Base-by-base conservation (phyloP, 2,888 invertebrate genomes). In the Tetragonisca angustula region DNA sequence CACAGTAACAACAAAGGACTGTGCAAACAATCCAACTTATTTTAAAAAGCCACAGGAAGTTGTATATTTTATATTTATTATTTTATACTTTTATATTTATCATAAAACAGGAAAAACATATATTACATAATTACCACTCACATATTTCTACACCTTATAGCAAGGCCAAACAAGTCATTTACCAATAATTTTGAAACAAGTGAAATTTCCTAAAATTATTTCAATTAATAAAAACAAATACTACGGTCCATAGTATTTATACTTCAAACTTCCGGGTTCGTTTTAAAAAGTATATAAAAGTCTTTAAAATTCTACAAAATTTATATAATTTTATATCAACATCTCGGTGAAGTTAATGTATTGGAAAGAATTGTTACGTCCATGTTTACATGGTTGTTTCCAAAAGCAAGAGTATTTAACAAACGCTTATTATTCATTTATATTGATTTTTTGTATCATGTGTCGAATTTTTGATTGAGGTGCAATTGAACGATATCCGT, bases 381-480 rank as follows among this genome's bases (percentile, higher is more conserved):
- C 54, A 24, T 83, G 79, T 85, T 86, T 87, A 86, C 76, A 83
- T 56, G 79, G 70, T 56, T 70, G 59, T 64, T 79, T 61, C 62
- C 78, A 62, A 13, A 62, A 73, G 32, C 83, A 85, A 69, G 62
- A 85, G 85, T 69, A 71, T 59, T 59, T 52, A 59, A 54, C 72
- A 54, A 36, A 64, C 65, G 54, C 52, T 24, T 36, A 59, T 74
- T 67, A 59, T 59, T 76, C 72, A 67, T 52, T 68, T 43, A 71
- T 43, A 62, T 13, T 71, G 21, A 24, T 76, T 27, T 71, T 68
- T 56, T 56, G 24, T 76, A 21, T 67, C 69, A 21, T 19, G 21
- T 50, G 68, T 59, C 54, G 32, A 24, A 61, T 43, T 64, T 64
- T 78, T 64, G 67, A 68, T 52, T 82, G 17, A 54, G 52, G 54